phyloP scores from a whole-genome alignment of 2,888 invertebrate species.

The Ichneumoninae sp. region DNA sequence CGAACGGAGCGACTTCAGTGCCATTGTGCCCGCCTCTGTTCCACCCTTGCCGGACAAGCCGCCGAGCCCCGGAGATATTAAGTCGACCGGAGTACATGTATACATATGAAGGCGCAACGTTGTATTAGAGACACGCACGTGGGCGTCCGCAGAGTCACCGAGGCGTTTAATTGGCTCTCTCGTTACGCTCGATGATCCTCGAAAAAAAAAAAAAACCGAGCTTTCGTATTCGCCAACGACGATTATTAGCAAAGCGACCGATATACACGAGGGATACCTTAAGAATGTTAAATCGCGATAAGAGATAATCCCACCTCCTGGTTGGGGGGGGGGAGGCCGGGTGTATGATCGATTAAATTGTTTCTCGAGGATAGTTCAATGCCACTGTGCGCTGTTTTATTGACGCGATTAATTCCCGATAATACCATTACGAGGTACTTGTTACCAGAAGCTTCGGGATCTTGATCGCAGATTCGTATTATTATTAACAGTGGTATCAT shows the following conservation, averaged over 20 bases:
- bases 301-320: slow-evolving; percentile 28
- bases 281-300: slow-evolving; percentile 53
- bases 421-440: slow-evolving; percentile 44
- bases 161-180: slow-evolving; percentile 62
- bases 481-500: slow-evolving; percentile 26
- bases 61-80: not conserved
- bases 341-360: slow-evolving; percentile 57
- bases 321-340: not conserved
- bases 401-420: slow-evolving; percentile 36
- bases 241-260: slow-evolving; percentile 26
- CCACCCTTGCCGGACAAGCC: not conserved
- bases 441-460: slow-evolving; percentile 47
- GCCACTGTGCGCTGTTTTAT: slow-evolving; percentile 32
- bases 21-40: slow-evolving; percentile 1
- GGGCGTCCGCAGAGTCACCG: slow-evolving; percentile 51
- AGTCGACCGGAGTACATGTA: not conserved
- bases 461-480: slow-evolving; percentile 36
- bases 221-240: slow-evolving; percentile 12
- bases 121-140: slow-evolving; percentile 45
- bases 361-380: slow-evolving; percentile 61
- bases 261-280: slow-evolving; percentile 25
- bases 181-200: slow-evolving; percentile 59
- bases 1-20: not conserved
- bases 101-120: not conserved
- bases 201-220: slow-evolving; percentile 36